Base-by-base conservation (phyloP, 2,888 invertebrate genomes). In the Calameuta filiformis region DNA sequence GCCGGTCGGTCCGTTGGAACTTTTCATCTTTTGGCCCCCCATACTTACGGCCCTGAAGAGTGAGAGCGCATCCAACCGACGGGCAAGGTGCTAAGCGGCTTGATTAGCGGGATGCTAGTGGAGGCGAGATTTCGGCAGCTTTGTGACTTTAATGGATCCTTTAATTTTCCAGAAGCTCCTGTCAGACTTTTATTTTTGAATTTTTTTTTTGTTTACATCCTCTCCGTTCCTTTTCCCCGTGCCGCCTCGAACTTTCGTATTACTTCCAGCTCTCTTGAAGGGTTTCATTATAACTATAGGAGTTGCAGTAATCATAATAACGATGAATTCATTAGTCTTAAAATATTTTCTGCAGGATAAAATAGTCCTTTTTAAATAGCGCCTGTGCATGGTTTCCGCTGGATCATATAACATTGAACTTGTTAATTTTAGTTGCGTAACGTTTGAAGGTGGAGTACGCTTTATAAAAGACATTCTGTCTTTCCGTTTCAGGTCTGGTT, bases 401-500 rank as follows among this genome's bases (percentile, higher is more conserved):
- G 40, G 15, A 6, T 23, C 9, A 2, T 23, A 0, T 23, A 0
- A 23, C 23, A 15, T 23, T 56, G 56, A 23, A 23, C 2, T 15
- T 56, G 23, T 56, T 6, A 56, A 56, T 56, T 56, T 2, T 56
- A 56, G 9, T 56, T 56, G 6, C 23, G 9, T 56, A 56, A 56
- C 9, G 23, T 23, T 56, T 15, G 9, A 23, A 23, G 2, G 6
- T 23, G 1, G 1, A 56, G 23, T 56, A 9, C 6, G 23, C 23
- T 56, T 56, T 56, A 9, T 9, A 56, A 56, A 56, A 23, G 1
- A 56, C 6, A 23, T 23, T 56, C 40, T 23, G 56, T 23, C 23
- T 79, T 83, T 85, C 81, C 77, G 12, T 68, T 92, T 4, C 94
- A 97, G 97, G 97, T 98, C 33, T 99, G 99, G 99, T 99, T 99